phyloP scores from a whole-genome alignment of 2,797 vertebrate genomes.

The Neosilurus mollespiculum region DNA sequence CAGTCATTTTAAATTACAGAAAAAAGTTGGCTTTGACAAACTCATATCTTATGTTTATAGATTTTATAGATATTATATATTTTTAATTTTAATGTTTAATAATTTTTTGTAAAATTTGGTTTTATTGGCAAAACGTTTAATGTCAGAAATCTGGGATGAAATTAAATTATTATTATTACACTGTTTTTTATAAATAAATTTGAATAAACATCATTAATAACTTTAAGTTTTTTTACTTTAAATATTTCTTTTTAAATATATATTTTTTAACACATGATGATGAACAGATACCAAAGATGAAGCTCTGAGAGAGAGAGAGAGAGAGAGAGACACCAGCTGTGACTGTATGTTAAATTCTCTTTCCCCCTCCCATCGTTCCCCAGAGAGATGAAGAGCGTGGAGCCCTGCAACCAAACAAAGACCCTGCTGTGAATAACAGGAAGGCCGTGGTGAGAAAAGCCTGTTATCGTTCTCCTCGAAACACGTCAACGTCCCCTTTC shows the following conservation, averaged over 20 bases:
- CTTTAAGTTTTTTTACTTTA: too few species aligned
- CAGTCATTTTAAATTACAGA: too few species aligned
- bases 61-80: neutral
- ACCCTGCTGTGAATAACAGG: conserved; percentile 94
- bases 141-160: too few species aligned
- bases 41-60: neutral
- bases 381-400: conserved; percentile 86
- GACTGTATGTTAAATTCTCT: conserved; percentile 53
- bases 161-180: too few species aligned
- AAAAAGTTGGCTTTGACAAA: neutral
- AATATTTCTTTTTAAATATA: too few species aligned
- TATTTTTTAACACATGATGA: too few species aligned
- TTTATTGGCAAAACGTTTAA: too few species aligned
- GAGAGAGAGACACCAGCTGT: conserved; percentile 17
- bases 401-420: conserved; percentile 93
- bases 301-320: conserved; percentile 2
- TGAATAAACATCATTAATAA: too few species aligned
- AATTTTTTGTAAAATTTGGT: too few species aligned
- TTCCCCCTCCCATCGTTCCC: conserved; percentile 78
- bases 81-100: neutral
- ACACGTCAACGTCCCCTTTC: conserved; percentile 90
- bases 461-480: conserved; percentile 90
- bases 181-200: too few species aligned
- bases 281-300: neutral
- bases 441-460: conserved; percentile 99